Evolutionary conservation across 2,888 invertebrate genomes (phyloP).

Genomic region (Melanostoma mellinum): DNA sequence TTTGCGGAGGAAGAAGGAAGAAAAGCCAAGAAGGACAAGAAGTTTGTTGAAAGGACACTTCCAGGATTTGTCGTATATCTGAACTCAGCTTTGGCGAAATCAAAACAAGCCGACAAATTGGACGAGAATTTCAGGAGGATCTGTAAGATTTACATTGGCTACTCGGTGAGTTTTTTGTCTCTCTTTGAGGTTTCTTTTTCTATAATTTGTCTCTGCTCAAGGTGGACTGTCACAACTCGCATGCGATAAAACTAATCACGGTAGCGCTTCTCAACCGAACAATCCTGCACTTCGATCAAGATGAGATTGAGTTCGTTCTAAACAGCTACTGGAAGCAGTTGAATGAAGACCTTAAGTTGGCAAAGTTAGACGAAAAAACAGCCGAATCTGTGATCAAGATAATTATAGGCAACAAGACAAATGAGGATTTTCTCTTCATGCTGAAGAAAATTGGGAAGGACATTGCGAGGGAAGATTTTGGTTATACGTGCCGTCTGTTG

Average conservation of each 20-base stretch:
- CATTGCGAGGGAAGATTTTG: conserved; percentile 69
- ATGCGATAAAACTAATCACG: conserved; percentile 78
- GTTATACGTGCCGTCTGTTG: conserved; percentile 76
- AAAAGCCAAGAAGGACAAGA: conserved; percentile 75
- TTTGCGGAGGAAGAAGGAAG: conserved; percentile 71
- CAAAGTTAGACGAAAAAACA: conserved; percentile 71
- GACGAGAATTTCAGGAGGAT: conserved; percentile 79
- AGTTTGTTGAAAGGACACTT: conserved; percentile 78
- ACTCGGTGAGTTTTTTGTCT: conserved; percentile 76
- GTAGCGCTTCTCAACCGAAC: conserved; percentile 77
- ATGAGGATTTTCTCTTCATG: conserved; percentile 78
- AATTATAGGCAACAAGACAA: conserved; percentile 79
- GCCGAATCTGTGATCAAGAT: conserved; percentile 77
- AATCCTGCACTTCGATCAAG: conserved; percentile 78
- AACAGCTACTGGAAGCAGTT: conserved; percentile 79
- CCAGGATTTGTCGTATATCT: conserved; percentile 74
- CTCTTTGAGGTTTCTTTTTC: not conserved
- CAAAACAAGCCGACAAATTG: conserved; percentile 51
- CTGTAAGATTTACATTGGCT: conserved; percentile 80
- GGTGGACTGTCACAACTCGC: conserved; percentile 78
- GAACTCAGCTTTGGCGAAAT: conserved; percentile 67
- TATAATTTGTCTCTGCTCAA: conserved; percentile 53
- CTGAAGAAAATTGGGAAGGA: conserved; percentile 75
- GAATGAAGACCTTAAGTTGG: conserved; percentile 75
- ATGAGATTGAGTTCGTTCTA: conserved; percentile 80